Conservation (phyloP, 2,888 invertebrate species). For the Drosophila hamatofila region DNA sequence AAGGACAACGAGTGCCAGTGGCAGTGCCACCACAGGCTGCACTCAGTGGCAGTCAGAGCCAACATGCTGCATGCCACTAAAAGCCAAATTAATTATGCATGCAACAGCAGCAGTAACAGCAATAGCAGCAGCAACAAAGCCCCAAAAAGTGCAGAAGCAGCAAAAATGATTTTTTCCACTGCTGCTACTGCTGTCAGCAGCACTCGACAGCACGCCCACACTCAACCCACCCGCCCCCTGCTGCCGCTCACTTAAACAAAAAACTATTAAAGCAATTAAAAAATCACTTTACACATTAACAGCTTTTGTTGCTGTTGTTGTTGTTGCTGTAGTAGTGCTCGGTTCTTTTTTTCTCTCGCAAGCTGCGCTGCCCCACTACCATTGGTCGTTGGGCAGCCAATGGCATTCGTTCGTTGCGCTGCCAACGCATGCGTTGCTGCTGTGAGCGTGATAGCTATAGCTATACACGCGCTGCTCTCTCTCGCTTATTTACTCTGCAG, state of each 20-base stretch:
- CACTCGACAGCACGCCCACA: slow-evolving; percentile 45
- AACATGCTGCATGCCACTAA: slow-evolving; percentile 62
- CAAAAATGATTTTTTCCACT: slow-evolving; percentile 21
- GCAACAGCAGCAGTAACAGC: slow-evolving; percentile 43
- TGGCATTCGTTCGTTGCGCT: slow-evolving; percentile 28
- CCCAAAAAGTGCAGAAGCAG: slow-evolving; percentile 45
- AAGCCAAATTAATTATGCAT: slow-evolving; percentile 82
- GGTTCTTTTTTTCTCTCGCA: slow-evolving; percentile 7
- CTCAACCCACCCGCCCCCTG: background rate
- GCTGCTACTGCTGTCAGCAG: slow-evolving; percentile 47
- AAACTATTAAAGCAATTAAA: slow-evolving; percentile 75
- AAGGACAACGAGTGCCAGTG: slow-evolving; percentile 25
- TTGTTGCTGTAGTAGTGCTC: background rate
- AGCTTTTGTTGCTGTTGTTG: slow-evolving; percentile 31
- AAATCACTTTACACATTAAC: slow-evolving; percentile 76
- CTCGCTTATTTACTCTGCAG: slow-evolving; percentile 50
- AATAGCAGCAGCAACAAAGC: slow-evolving; percentile 26
- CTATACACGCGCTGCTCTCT: slow-evolving; percentile 35
- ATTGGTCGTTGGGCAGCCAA: slow-evolving; percentile 55
- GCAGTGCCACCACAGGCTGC: slow-evolving; percentile 20
- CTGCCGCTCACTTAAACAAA: slow-evolving; percentile 25
- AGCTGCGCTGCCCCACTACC: background rate
- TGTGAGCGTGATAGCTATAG: slow-evolving; percentile 28
- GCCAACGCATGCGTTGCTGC: slow-evolving; percentile 65
- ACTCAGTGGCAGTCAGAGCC: slow-evolving; percentile 12